Base-by-base conservation (phyloP, 2,888 invertebrate genomes). In the Heliconius cydno region DNA sequence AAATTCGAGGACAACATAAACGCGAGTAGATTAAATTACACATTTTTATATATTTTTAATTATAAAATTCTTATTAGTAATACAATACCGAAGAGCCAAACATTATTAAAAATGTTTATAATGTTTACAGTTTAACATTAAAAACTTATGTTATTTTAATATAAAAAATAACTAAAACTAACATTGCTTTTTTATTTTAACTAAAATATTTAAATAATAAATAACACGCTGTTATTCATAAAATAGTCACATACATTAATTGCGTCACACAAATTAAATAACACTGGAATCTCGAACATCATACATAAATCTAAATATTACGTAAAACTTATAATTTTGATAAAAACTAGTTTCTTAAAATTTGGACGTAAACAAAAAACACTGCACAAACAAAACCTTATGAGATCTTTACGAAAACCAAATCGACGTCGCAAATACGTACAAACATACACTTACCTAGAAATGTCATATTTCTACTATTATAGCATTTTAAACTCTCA, bases 401-500 rank as follows among this genome's bases (percentile, higher is more conserved):
- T 95, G 95, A 95, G 95, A 95, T 95, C 95, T 94, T 94, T 91
- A 94, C 93, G 95, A 95, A 95, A 95, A 95, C 95, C 94, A 94
- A 95, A 94, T 92, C 90, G 91, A 91, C 92, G 88, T 88, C 88
- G 88, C 90, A 87, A 91, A 89, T 91, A 93, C 92, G 87, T 91
- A 93, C 92, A 92, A 89, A 86, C 90, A 91, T 92, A 93, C 89
- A 87, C 90, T 92, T n/a, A n/a, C n/a, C n/a, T n/a, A n/a, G n/a
- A n/a, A n/a, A 88, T 83, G 80, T n/a, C n/a, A 90, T 89, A 88
- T 90, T 71, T 75, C 90, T 89, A 90, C 79, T 81, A 80, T 57
- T 57, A 22, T 57, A 46, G 15, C 15, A 57, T 82, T 80, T 83
- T 85, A 86, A 89, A 88, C 88, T 87, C 88, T 90, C 87, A 87